Evolutionary conservation across 2,888 invertebrate genomes (phyloP), one percentile per base, ranked within the genome.

Genomic region (Ennomos quercinarius): DNA sequence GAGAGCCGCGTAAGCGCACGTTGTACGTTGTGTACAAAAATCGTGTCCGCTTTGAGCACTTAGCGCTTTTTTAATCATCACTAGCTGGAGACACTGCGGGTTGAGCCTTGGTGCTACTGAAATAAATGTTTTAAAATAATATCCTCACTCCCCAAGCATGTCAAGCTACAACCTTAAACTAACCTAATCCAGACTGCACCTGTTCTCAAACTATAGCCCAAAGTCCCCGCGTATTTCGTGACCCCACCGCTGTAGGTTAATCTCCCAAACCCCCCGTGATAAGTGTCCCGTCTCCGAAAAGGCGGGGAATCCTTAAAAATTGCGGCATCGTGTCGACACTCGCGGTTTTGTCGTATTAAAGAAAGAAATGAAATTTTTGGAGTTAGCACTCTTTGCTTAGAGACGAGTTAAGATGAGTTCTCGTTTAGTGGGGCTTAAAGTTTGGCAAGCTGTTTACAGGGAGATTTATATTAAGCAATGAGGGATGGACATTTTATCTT

Each of bases 241-340:
- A 61, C 61, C 62, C 36, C 27, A 46, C 47, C 13, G 38, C 39
- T 12, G 36, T 66, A 72, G 73, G 79, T 78, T 85, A 83, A 85
- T 85, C 84, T 78, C 49, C 13, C 57, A 57, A 68, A 62, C 66
- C 67, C 47, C 64, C 51, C 54, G 68, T 78, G 84, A 83, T 83
- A 86, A 84, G 84, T 80, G 80, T 73, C 45, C 48, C 66, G 58
- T 59, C 66, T 62, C 71, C 64, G 66, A 67, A 68, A 68, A 77
- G 64, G 66, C 36, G 70, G 76, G 82, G 86, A 70, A 70, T 85
- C 87, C 83, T 87, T 86, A 88, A 89, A 89, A 89, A 88, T 85
- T 75, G 79, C 80, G 66, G 67, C 71, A 67, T 66, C 77, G 78
- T 76, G 79, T 74, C 75, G 71, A 65, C 72, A 61, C 72, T 35